phyloP scores from a whole-genome alignment of 2,113 vertebrate species.

The Neotoma lepida region DNA sequence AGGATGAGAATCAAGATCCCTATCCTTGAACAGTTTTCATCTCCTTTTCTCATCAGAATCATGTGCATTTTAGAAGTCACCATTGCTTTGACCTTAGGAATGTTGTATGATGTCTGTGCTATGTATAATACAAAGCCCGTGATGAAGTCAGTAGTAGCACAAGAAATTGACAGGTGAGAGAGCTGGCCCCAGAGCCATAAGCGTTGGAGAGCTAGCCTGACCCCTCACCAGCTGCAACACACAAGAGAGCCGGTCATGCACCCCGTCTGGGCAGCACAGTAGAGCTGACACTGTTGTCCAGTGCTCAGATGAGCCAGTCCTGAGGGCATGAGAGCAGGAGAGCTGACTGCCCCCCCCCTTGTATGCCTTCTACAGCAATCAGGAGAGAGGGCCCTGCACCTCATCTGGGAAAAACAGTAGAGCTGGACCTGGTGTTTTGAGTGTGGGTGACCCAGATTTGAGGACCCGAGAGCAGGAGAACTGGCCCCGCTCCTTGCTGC shows the following conservation, averaged over 20 bases:
- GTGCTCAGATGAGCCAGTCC: too few species aligned
- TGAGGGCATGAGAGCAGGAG: too few species aligned
- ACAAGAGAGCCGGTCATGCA: too few species aligned
- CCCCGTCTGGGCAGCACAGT: too few species aligned
- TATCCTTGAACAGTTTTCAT: neutral
- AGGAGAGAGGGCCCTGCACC: too few species aligned
- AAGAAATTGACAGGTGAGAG: neutral
- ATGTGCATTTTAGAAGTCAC: slow-evolving; percentile 25
- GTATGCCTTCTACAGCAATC: too few species aligned
- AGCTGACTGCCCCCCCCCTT: too few species aligned
- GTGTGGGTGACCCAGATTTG: neutral
- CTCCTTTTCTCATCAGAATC: neutral
- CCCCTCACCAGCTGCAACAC: too few species aligned
- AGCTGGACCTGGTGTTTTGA: neutral
- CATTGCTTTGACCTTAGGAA: slow-evolving; percentile 8
- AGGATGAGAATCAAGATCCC: neutral
- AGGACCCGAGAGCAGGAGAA: neutral
- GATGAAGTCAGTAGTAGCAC: neutral
- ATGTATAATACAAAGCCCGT: neutral
- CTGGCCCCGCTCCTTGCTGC: neutral
- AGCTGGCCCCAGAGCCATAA: too few species aligned
- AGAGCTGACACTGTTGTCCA: too few species aligned
- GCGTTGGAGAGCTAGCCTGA: too few species aligned
- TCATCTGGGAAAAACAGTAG: neutral
- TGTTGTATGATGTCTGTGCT: neutral